Evolutionary conservation across 2,888 invertebrate genomes (phyloP), one percentile per base, ranked within the genome.

Genomic region (Pediacus dermestoides): DNA sequence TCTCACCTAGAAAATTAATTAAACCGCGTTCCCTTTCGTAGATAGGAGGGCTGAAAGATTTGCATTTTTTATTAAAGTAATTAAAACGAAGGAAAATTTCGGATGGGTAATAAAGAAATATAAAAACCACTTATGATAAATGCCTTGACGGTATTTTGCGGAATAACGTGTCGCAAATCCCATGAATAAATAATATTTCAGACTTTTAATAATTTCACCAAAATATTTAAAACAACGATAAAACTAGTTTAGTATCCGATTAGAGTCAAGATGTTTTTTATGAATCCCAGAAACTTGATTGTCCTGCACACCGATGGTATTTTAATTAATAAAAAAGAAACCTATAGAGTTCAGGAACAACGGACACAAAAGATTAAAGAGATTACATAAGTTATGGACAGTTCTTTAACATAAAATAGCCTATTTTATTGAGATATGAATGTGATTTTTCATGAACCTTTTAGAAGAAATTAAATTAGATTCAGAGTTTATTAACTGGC

Each of bases 251-350:
- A 28, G 14, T 11, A 10, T 11, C 4, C 13, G 2, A 28, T 28
- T 28, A 28, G 14, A 9, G 28, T 28, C 28, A 28, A 14, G 3
- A 23, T 23, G n/a, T 23, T 23, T 9, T 23, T 9, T 28, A 13
- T 28, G 4, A 28, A 8, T 28, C 4, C 11, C n/a, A 7, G 14
- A 28, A 7, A 28, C 10, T 7, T 28, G 4, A 13, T 28, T 7
- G 28, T 28, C 4, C 28, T 14, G 28, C 4, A 25, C 6, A 11
- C 6, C 28, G 12, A 28, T 28, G 28, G 28, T 10, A 28, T 28
- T 28, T 28, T 28, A 28, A 28, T 28, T 28, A 28, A 28, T 14
- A 28, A 28, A 28, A 7, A 28, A n/a, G n/a, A n/a, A 23, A 23
- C 23, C 23, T n/a, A 23, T 7, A 3, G n/a, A n/a, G 23, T n/a